Evolutionary conservation across 1,140 invertebrate genomes (phyloP).

Genomic region (Trachelipus rathkii): DNA sequence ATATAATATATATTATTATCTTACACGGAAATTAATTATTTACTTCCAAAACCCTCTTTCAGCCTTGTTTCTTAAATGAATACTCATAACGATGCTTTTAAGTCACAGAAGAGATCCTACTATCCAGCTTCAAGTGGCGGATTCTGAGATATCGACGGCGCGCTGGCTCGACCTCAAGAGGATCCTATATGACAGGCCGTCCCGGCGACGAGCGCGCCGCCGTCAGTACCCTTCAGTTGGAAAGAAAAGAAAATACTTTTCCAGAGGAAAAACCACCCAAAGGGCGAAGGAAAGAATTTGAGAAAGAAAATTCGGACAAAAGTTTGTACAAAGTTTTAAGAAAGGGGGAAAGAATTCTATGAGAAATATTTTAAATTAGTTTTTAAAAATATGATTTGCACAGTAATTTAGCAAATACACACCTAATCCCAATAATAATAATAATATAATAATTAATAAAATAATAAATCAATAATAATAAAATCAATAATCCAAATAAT

Average conservation of each 20-base stretch:
- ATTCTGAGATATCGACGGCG: neutral
- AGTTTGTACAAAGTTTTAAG: neutral
- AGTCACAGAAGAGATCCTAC: neutral
- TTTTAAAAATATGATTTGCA: too few relatives aligned
- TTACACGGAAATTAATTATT: too few relatives aligned
- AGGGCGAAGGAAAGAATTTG: neutral
- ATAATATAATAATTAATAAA: too few relatives aligned
- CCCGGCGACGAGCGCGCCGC: neutral
- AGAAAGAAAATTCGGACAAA: neutral
- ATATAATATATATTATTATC: too few relatives aligned
- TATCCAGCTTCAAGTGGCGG: neutral
- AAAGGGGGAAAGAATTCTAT: too few relatives aligned
- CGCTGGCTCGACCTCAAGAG: neutral
- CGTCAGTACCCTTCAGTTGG: neutral
- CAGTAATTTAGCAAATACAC: too few relatives aligned
- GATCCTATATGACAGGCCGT: neutral
- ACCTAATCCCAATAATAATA: too few relatives aligned
- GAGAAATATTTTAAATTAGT: too few relatives aligned
- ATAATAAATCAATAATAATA: too few relatives aligned
- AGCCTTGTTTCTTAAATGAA: too few relatives aligned
- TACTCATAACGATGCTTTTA: neutral
- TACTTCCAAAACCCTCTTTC: too few relatives aligned
- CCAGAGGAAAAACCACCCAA: neutral
- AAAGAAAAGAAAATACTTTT: neutral
- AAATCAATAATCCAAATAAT: too few relatives aligned